Evolutionary conservation across 2,797 vertebrate genomes (phyloP).

Genomic region (Okamejei kenojei): DNA sequence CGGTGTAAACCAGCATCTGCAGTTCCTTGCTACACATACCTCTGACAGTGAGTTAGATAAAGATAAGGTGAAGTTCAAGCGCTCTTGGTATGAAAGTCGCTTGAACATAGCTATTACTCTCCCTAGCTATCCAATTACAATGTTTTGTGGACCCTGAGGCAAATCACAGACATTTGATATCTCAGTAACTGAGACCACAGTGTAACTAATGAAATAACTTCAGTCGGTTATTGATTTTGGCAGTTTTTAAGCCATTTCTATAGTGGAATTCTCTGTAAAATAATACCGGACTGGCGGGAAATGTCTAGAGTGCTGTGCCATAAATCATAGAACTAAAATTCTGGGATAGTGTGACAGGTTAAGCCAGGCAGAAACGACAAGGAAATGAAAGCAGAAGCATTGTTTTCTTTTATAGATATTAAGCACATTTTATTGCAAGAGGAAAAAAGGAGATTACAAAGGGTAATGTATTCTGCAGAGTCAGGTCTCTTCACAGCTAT

Average conservation of each 20-base stretch:
- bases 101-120: neutral
- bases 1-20: no score
- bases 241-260: neutral
- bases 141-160: neutral
- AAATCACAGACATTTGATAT: neutral
- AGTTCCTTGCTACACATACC: no score
- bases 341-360: neutral
- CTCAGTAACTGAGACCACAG: neutral
- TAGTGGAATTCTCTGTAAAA: neutral
- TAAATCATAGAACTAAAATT: neutral
- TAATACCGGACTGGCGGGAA: neutral
- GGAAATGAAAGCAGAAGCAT: neutral
- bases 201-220: neutral
- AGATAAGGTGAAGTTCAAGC: neutral
- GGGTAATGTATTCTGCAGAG: neutral
- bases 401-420: neutral
- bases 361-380: neutral
- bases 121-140: neutral
- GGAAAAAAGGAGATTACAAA: neutral
- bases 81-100: neutral
- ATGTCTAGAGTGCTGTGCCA: neutral
- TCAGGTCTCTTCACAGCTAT: neutral
- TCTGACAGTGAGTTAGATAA: neutral
- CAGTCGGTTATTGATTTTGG: neutral
- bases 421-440: neutral